Percentiles rank a stretch among this genome's conserved stretches.
phyloP scores from a whole-genome alignment of 1,140 invertebrate species.

The Ditylenchus dipsaci region DNA sequence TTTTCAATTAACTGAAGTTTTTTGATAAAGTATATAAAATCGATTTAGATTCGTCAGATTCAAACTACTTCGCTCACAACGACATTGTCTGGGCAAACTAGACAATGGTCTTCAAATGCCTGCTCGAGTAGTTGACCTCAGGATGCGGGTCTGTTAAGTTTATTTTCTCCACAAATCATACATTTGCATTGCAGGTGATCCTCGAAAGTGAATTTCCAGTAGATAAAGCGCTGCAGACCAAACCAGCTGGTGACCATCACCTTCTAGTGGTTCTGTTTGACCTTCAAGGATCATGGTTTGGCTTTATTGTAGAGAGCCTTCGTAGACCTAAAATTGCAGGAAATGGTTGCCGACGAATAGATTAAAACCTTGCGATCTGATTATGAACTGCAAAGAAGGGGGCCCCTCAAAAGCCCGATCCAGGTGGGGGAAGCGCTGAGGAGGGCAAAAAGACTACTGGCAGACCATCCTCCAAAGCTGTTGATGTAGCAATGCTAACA shows the following conservation, averaged over 20 bases:
- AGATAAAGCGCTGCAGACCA: conserved; percentile 15
- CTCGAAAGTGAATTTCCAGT: conserved; percentile 3
- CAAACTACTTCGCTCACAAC: conserved; percentile 28
- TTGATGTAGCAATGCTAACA: too few species aligned
- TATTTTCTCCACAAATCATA: too few species aligned
- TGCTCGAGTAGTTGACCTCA: conserved; percentile 30
- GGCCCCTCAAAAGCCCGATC: too few species aligned
- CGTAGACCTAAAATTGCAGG: background rate
- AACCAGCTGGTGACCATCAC: background rate
- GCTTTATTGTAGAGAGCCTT: too few species aligned
- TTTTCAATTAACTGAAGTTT: too few species aligned
- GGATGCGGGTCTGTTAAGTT: conserved; percentile 5
- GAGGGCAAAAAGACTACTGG: background rate
- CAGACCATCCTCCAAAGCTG: background rate
- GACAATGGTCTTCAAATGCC: conserved; percentile 22
- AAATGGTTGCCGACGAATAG: background rate
- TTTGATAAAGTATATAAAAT: too few species aligned
- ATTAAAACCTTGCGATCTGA: background rate
- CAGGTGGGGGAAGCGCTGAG: background rate
- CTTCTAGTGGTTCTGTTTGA: conserved; percentile 25
- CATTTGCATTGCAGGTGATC: background rate
- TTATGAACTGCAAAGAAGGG: background rate
- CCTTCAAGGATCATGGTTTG: conserved; percentile 12
- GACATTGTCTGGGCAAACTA: conserved; percentile 37
- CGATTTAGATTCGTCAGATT: conserved; percentile 19